Evolutionary conservation across 2,888 invertebrate genomes (phyloP).

Genomic region (Andricus curvator): DNA sequence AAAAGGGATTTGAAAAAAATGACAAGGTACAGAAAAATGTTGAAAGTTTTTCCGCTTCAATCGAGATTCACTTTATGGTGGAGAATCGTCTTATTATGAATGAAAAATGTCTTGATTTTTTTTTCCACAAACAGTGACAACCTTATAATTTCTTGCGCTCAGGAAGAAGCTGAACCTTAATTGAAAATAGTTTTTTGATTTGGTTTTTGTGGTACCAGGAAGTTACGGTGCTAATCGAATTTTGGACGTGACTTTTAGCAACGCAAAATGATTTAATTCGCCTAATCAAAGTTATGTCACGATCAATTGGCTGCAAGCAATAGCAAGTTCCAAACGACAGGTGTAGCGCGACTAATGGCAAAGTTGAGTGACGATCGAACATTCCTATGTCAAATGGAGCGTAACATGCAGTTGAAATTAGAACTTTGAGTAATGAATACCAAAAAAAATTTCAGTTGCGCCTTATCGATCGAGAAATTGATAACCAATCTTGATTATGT

Average conservation of each 20-base stretch:
- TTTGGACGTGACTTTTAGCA: slow-evolving; percentile 34
- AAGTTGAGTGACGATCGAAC: slow-evolving; percentile 46
- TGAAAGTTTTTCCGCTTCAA: no score
- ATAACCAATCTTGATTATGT: background rate
- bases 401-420: slow-evolving; percentile 40
- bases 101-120: background rate
- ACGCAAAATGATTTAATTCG: slow-evolving; percentile 31
- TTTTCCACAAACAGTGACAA: background rate
- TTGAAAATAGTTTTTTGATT: background rate
- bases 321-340: slow-evolving; percentile 8
- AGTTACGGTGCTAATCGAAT: slow-evolving; percentile 26
- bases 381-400: slow-evolving; percentile 47
- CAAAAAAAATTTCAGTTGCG: background rate
- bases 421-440: slow-evolving; percentile 21
- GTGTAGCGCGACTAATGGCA: slow-evolving; percentile 35
- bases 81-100: background rate
- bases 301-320: slow-evolving; percentile 27
- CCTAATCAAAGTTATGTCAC: slow-evolving; percentile 48
- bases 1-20: no score
- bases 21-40: no score
- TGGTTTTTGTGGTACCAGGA: slow-evolving; percentile 9
- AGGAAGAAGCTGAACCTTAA: background rate
- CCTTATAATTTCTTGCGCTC: background rate
- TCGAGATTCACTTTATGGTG: background rate
- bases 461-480: background rate